Evolutionary conservation across 2,797 vertebrate genomes (phyloP).

Genomic region (Falco novaeseelandiae): DNA sequence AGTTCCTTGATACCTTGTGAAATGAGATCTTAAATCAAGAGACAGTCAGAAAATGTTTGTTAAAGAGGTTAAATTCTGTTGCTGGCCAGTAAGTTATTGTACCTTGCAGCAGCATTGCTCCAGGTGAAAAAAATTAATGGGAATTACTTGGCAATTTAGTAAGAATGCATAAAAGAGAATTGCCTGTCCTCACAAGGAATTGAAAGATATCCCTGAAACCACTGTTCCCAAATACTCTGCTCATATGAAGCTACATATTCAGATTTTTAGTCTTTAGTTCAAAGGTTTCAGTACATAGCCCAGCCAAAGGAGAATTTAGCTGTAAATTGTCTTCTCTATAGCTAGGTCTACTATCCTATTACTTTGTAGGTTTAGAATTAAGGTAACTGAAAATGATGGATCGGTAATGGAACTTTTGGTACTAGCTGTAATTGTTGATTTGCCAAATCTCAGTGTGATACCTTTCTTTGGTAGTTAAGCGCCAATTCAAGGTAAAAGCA

Average conservation of each 20-base stretch:
- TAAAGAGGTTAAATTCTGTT: background rate
- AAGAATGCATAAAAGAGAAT: background rate
- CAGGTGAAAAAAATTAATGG: background rate
- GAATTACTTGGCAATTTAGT: background rate
- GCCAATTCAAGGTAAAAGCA: background rate
- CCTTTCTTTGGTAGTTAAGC: background rate
- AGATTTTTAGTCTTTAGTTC: background rate
- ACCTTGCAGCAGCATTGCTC: background rate
- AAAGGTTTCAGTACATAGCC: background rate
- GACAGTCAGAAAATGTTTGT: background rate
- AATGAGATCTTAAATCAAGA: background rate
- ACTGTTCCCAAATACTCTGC: background rate
- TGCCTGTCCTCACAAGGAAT: background rate
- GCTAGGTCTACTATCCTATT: background rate
- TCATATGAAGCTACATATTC: background rate
- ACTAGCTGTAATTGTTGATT: background rate
- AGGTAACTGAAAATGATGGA: background rate
- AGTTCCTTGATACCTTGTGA: background rate
- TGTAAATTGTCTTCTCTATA: background rate
- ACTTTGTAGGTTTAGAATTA: background rate
- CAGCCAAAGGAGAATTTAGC: background rate
- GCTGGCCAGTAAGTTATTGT: background rate
- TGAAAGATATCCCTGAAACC: background rate
- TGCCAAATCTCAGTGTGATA: background rate
- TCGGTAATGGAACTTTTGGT: background rate